These are phyloP conservation scores for Crotalus helleri DNA, from an alignment of 2,113 vertebrate genomes.

Conservation along the genomic window DNA sequence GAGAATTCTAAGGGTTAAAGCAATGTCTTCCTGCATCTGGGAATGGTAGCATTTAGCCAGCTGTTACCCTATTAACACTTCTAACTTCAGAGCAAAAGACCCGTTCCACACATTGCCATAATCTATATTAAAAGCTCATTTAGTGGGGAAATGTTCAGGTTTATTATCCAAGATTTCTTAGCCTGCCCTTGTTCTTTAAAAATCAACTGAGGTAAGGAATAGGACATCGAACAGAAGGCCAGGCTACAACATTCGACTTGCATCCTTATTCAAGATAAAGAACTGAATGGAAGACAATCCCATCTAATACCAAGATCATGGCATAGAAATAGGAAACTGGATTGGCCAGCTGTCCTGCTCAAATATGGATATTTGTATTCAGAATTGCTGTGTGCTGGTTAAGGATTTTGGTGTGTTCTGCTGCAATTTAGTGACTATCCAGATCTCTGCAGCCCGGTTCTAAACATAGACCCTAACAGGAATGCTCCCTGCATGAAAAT, in stretches of 20 bases:
- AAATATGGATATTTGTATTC: neutral
- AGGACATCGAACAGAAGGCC: conserved; percentile 30
- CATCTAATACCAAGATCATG: conserved; percentile 47
- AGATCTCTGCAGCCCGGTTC: neutral
- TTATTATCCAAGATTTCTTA: conserved; percentile 49
- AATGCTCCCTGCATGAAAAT: neutral
- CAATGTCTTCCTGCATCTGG: conserved; percentile 10
- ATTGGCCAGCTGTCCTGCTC: conserved; percentile 46
- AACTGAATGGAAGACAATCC: neutral
- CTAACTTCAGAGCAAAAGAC: rapidly evolving
- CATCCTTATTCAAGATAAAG: neutral
- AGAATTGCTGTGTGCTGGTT: neutral
- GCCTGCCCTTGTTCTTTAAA: conserved; percentile 39
- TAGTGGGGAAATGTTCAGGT: conserved; percentile 22
- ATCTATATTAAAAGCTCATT: conserved; percentile 7
- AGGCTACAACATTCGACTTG: neutral
- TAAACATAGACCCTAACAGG: neutral
- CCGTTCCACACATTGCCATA: neutral
- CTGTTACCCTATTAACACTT: neutral
- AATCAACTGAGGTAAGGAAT: conserved; percentile 25
- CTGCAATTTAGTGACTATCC: rapidly evolving
- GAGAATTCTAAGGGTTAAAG: neutral
- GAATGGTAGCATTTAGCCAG: neutral
- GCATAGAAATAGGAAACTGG: neutral
- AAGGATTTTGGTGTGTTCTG: conserved; percentile 14